A percentile compares a stretch with the other conserved stretches of the same genome.
phyloP scores from a whole-genome alignment of 2,797 vertebrate genomes.

The Myoxocephalus aenaeus region DNA sequence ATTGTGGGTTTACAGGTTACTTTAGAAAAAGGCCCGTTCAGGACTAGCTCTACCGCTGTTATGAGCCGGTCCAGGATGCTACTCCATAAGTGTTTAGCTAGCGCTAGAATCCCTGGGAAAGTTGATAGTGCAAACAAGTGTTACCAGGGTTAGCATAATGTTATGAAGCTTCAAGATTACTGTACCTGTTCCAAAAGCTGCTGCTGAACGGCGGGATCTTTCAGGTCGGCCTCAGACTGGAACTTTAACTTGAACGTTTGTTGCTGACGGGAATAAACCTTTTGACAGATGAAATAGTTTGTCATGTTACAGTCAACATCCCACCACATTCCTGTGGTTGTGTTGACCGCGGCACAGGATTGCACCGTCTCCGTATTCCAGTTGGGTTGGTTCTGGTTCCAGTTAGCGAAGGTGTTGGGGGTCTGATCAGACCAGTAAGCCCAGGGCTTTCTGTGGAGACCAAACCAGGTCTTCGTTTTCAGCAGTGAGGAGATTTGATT shows the following conservation, averaged over 20 bases:
- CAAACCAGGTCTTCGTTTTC: conserved; percentile 38
- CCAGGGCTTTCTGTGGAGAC: conserved; percentile 55
- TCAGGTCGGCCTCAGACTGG: conserved; percentile 49
- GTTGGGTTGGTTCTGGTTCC: not conserved
- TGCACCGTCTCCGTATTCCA: fast-evolving
- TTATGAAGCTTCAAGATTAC: conserved; percentile 6
- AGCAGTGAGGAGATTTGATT: fast-evolving
- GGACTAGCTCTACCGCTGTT: too few relatives aligned
- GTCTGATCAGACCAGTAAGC: conserved; percentile 62
- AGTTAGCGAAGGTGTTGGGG: conserved; percentile 42
- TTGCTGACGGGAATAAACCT: not conserved
- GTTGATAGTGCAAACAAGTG: not conserved
- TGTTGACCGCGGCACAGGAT: conserved; percentile 6
- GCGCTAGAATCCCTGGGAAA: not conserved
- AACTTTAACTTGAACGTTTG: conserved; percentile 37
- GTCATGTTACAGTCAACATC: not conserved
- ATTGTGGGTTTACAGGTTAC: too few relatives aligned
- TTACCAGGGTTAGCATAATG: too few relatives aligned
- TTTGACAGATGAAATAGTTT: conserved; percentile 43
- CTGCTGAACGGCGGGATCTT: conserved; percentile 24
- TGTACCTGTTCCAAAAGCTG: conserved; percentile 63
- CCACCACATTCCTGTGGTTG: conserved; percentile 3
- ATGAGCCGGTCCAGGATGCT: too few relatives aligned
- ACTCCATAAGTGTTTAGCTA: not conserved
- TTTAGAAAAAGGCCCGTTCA: too few relatives aligned